phyloP scores from a whole-genome alignment of 1,140 invertebrate species.

The Scaptomyza montana region DNA sequence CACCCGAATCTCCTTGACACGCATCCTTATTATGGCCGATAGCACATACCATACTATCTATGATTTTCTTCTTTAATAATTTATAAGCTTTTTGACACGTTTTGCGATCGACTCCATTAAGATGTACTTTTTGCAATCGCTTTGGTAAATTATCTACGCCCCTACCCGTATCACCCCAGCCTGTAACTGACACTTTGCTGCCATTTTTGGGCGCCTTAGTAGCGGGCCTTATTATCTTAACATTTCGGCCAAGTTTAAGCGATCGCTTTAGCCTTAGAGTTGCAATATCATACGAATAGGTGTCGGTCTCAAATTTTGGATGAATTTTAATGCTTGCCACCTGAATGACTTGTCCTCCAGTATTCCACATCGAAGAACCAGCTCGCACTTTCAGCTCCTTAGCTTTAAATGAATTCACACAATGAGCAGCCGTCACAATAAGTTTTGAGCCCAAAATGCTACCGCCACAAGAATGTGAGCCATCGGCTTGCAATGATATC shows the following conservation, averaged over 20 bases:
- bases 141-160: neutral
- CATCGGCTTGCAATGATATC: neutral
- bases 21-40: constrained; percentile 1
- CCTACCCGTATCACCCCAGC: constrained; percentile 24
- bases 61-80: neutral
- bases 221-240: neutral
- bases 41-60: neutral
- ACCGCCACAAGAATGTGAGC: neutral
- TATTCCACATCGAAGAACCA: neutral
- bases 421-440: neutral
- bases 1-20: constrained; percentile 22
- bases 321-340: neutral
- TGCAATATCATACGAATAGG: neutral
- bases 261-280: neutral
- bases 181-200: constrained; percentile 8
- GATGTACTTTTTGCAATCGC: neutral
- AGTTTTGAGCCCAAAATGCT: neutral
- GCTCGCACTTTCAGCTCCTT: neutral
- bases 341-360: neutral
- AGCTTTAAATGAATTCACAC: neutral
- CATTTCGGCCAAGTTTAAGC: neutral
- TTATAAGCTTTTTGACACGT: neutral
- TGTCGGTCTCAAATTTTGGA: neutral
- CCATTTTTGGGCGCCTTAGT: neutral
- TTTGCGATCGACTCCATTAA: neutral